Conservation (phyloP, 2,797 vertebrate genomes). For the Gobionotothen gibberifrons region DNA sequence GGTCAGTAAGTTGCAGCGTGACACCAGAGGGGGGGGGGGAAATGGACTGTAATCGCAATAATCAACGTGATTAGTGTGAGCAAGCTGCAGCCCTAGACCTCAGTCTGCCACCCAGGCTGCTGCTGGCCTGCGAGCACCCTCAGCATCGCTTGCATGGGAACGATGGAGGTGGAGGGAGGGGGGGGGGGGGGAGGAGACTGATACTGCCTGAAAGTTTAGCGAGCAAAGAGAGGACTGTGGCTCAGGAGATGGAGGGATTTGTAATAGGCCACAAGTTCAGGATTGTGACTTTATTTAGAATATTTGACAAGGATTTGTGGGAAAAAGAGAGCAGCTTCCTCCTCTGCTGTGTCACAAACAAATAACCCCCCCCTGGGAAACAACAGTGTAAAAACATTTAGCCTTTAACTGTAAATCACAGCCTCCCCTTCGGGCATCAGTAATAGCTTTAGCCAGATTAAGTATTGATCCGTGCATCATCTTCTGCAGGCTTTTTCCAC, state of each 20-base stretch:
- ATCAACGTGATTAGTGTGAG: constrained; percentile 83
- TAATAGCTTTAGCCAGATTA: constrained; percentile 27
- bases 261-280: constrained; percentile 31
- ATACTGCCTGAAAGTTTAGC: neutral
- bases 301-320: constrained; percentile 64
- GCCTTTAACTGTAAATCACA: constrained; percentile 29
- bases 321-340: constrained; percentile 60
- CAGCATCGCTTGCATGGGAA: constrained; percentile 46
- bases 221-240: neutral
- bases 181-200: constrained; percentile 8
- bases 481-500: constrained; percentile 2
- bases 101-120: constrained; percentile 80
- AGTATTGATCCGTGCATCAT: constrained; percentile 26
- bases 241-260: constrained; percentile 6
- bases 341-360: constrained; percentile 58
- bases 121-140: constrained; percentile 55
- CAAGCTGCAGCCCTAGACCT: constrained; percentile 70
- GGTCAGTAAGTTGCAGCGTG: constrained; percentile 79
- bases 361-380: constrained; percentile 59
- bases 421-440: constrained; percentile 8
- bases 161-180: constrained; percentile 12
- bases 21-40: constrained; percentile 61
- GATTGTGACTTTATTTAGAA: constrained; percentile 53
- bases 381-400: constrained; percentile 49
- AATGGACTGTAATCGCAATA: constrained; percentile 82